Evolutionary conservation across 1,140 invertebrate genomes (phyloP), one percentile per base, ranked within the genome.

Genomic region (Trachymyrmex septentrionalis): DNA sequence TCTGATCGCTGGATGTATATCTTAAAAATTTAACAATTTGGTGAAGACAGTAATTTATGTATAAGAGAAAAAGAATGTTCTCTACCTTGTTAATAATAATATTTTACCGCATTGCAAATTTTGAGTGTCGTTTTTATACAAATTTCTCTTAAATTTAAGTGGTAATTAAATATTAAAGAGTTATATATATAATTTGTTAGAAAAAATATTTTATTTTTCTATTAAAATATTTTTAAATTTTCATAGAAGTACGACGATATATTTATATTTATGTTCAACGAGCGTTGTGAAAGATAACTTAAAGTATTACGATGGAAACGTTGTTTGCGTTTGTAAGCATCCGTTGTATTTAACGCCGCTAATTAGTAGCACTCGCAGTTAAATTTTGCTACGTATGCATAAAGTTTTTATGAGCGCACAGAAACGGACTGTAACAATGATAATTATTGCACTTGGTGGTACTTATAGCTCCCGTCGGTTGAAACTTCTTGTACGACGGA

Each of bases 371-470:
- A 30, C 16, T 61, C 19, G 69, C 27, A 67, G 69, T 64, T 30
- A 73, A 73, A 84, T 63, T 75, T 63, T 63, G 69, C 55, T 24
- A 61, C 69, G 38, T 75, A 84, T 75, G 53, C 69, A 73, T 48
- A 73, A 84, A 84, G 69, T 84, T 84, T 84, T 84, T 84, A 84
- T 2, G 34, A 44, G 34, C 14, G 16, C 55, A 44, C 38, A 27
- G n/a, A 61, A 73, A 34, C 80, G 80, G 27, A 24, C 48, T 71
- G 21, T 81, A 84, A 61, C 69, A 73, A 75, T 61, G 69, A 63
- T 84, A 84, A 82, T 71, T 63, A 63, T 63, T 84, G 27, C 27
- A 75, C 80, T 84, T 84, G 80, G 44, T 75, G 48, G 80, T 44
- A 82, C 67, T 82, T 72, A 61, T 24, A 75, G 55, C 72, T 63